Percentiles rank a stretch among this genome's conserved stretches.
phyloP scores from a whole-genome alignment of 2,113 vertebrate genomes.

The Corvus hawaiiensis region DNA sequence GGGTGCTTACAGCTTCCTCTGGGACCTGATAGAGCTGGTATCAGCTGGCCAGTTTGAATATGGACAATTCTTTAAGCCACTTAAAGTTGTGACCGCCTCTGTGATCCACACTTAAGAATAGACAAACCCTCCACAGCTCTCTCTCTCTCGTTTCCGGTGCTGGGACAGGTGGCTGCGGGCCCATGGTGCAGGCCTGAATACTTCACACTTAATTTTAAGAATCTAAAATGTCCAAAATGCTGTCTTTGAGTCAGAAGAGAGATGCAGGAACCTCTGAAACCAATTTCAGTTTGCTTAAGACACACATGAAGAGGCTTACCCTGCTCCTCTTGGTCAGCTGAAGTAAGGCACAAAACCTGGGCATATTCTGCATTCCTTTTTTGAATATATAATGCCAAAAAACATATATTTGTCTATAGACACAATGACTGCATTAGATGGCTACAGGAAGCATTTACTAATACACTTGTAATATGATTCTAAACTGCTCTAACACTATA shows the following conservation, averaged over 20 bases:
- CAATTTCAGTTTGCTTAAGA: neutral
- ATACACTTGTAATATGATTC: neutral
- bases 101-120: too few relatives aligned
- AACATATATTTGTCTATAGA: neutral
- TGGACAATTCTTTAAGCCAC: too few relatives aligned
- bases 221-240: accelerated
- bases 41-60: too few relatives aligned
- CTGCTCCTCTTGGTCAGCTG: neutral
- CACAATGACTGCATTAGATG: neutral
- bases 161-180: too few relatives aligned
- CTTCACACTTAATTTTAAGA: neutral
- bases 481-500: neutral
- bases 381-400: neutral
- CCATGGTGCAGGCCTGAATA: neutral
- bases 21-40: too few relatives aligned
- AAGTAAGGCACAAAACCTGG: neutral
- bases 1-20: too few relatives aligned
- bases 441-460: neutral
- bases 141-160: too few relatives aligned
- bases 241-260: neutral
- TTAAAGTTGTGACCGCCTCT: too few relatives aligned
- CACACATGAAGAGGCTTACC: neutral
- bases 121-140: too few relatives aligned
- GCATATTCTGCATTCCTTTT: neutral
- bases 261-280: neutral